Conservation (phyloP, 2,113 vertebrate genomes). For the Propithecus coquereli region DNA sequence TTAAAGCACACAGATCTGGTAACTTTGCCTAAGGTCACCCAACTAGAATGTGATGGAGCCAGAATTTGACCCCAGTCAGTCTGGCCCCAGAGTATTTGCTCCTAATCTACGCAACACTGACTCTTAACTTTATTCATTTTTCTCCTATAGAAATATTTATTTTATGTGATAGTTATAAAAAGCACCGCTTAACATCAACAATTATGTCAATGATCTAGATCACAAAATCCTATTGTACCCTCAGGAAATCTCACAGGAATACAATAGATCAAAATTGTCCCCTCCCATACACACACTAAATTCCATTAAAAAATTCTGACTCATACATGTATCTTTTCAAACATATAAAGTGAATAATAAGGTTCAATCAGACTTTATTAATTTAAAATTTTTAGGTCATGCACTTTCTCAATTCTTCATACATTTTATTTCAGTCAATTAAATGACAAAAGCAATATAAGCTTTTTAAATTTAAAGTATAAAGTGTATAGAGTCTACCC, state of each 20-base stretch:
- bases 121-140: background rate
- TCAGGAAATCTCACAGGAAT: background rate
- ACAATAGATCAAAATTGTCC: background rate
- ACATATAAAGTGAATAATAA: background rate
- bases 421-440: constrained; percentile 6
- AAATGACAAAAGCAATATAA: constrained; percentile 13
- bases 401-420: background rate
- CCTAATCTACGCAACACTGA: background rate
- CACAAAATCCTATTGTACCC: background rate
- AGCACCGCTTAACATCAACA: background rate
- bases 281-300: background rate
- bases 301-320: background rate
- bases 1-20: background rate
- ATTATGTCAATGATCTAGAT: background rate
- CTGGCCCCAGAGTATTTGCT: background rate
- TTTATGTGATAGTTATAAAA: background rate
- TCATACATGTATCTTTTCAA: background rate
- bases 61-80: background rate
- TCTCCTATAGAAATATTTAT: background rate
- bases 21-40: background rate
- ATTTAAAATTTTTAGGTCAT: background rate
- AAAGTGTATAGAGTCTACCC: background rate
- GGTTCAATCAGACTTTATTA: background rate
- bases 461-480: background rate
- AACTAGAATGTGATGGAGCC: background rate